Evolutionary conservation across 2,113 vertebrate species (phyloP), one percentile per base, ranked within the genome.

Genomic region (Leptobrachium ailaonicum): DNA sequence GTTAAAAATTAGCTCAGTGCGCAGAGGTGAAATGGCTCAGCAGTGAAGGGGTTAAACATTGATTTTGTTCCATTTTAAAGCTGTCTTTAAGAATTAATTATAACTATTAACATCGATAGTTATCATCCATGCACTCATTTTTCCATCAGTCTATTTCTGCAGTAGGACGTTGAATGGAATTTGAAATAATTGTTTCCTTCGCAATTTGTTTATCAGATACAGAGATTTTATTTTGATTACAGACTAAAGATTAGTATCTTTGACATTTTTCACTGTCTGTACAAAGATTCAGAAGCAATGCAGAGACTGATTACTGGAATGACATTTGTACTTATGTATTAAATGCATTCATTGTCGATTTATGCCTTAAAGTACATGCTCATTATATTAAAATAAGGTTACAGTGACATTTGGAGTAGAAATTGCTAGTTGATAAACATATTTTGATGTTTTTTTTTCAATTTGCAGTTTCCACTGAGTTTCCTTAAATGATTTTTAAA

Each of bases 271-370:
- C 10, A 60, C 56, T 13, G 13, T 4, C 56, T 60, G 4, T 12
- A 50, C 32, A 10, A 63, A 73, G 41, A 14, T 9, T 58, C 14
- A 74, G 58, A 40, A n/a, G 13, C 54, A 2, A 54, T 69, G 32
- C 45, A 64, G 40, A 71, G 32, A n/a, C 2, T 9, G 53, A 13
- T 9, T 72, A 66, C 40, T 54, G 54, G 14, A 44, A 41, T 67
- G 62, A 64, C 71, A 80, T 74, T 73, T 67, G 45, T 80, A 73
- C 54, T 40, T 45, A 80, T 67, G 54, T 47, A 80, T 74, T 68
- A 45, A 45, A 64, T 53, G 54, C 58, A 40, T 79, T 73, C 71
- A 66, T 45, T 56, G 32, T 4, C 72, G 68, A 66, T 79, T 72
- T 64, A 42, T 64, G 58, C 41, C 40, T 66, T 1, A 50, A n/a